Evolutionary conservation across 2,797 vertebrate genomes (phyloP).

Genomic region (Lithobates pipiens): DNA sequence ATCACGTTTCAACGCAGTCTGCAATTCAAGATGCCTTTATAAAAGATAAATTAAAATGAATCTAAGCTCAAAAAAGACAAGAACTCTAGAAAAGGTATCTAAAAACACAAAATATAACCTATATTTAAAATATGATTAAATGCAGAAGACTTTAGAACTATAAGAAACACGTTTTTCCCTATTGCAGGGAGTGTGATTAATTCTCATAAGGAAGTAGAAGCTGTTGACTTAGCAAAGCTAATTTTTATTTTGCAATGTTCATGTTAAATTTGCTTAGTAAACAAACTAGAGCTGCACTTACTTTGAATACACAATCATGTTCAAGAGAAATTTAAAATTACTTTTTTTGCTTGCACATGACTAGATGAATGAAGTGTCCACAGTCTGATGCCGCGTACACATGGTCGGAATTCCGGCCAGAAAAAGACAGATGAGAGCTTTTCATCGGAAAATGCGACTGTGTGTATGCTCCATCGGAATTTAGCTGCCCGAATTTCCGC

Average conservation of each 20-base stretch:
- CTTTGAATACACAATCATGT: neutral
- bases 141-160: neutral
- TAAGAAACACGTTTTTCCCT: neutral
- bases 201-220: neutral
- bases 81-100: neutral
- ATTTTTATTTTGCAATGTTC: too few species aligned
- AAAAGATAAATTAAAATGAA: neutral
- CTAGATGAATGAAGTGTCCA: too few species aligned
- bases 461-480: too few species aligned
- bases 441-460: too few species aligned
- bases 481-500: too few species aligned
- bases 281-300: neutral
- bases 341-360: too few species aligned
- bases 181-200: neutral
- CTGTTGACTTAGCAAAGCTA: too few species aligned
- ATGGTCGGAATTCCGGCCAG: too few species aligned
- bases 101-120: neutral
- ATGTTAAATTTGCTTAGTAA: too few species aligned
- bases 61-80: neutral
- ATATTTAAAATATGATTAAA: neutral
- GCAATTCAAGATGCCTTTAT: neutral
- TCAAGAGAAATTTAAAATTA: neutral
- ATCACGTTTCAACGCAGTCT: constrained; percentile 30
- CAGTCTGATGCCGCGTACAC: too few species aligned
- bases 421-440: too few species aligned